phyloP scores from a whole-genome alignment of 2,113 vertebrate genomes.

The Neoarius graeffei region DNA sequence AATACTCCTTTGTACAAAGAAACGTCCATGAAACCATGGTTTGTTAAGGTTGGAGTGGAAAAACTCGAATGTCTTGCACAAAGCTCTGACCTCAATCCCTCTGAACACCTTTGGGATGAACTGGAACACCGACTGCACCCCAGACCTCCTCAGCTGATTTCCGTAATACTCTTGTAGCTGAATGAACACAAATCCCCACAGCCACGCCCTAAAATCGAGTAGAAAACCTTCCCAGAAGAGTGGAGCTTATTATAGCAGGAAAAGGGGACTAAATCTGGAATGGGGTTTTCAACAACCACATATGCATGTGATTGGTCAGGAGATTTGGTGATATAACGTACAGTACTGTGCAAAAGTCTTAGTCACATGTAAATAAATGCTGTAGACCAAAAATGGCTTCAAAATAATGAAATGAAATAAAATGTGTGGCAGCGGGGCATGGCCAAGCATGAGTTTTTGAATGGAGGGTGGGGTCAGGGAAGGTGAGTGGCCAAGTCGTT shows the following conservation, averaged over 20 bases:
- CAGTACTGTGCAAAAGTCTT: no score
- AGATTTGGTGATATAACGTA: neutral
- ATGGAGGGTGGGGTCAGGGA: no score
- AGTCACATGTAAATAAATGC: no score
- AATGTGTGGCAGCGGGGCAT: no score
- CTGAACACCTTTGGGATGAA: neutral
- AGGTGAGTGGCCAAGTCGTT: no score
- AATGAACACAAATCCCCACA: neutral
- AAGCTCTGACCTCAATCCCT: neutral
- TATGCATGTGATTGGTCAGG: neutral
- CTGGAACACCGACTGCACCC: neutral
- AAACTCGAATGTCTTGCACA: neutral
- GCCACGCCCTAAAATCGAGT: neutral
- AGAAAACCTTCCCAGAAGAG: no score
- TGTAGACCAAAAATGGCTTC: no score
- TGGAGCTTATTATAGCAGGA: neutral
- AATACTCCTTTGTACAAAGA: neutral
- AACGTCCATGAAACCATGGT: neutral
- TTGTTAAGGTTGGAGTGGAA: neutral
- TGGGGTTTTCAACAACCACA: neutral
- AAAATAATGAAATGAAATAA: no score
- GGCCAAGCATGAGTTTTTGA: no score
- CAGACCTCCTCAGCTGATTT: neutral
- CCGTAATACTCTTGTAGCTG: neutral
- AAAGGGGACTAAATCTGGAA: neutral